Percentiles rank a stretch among this genome's conserved stretches.
Conservation (phyloP, 92 coral and sea anemone species). For the Plumapathes pennacea region DNA sequence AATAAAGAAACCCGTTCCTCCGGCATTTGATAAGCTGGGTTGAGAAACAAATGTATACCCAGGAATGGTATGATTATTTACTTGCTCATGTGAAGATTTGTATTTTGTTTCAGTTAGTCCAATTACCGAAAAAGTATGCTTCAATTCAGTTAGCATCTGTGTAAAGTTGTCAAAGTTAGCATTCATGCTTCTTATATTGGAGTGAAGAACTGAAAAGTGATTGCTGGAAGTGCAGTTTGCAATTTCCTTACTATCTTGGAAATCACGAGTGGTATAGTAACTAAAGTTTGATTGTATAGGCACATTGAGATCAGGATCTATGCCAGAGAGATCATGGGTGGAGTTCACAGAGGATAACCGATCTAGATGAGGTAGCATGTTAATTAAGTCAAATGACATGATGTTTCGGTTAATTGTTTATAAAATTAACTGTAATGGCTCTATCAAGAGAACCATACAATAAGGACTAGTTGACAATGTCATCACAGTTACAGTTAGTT, state of each 20-base stretch:
- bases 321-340: constrained; percentile 13
- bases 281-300: constrained; percentile 16
- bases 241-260: constrained; percentile 2
- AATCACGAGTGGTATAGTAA: constrained; percentile 16
- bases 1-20: constrained; percentile 34
- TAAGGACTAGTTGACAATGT: constrained; percentile 1
- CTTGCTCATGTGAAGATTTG: neutral
- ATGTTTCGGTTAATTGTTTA: no score
- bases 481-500: no score
- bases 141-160: neutral
- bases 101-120: constrained; percentile 41
- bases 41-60: constrained; percentile 40
- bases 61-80: constrained; percentile 12
- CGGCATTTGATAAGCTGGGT: constrained; percentile 41
- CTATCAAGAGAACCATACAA: no score
- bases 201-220: constrained; percentile 10
- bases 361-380: no score
- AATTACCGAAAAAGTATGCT: constrained; percentile 28
- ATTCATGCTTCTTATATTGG: constrained; percentile 10
- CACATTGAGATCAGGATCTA: constrained; percentile 26
- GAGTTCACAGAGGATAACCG: no score
- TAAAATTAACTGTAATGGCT: no score
- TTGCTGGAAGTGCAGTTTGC: no score
- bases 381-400: no score
- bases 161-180: constrained; percentile 5